Base-by-base conservation (phyloP, 2,113 vertebrate genomes). In the Caracal caracal region DNA sequence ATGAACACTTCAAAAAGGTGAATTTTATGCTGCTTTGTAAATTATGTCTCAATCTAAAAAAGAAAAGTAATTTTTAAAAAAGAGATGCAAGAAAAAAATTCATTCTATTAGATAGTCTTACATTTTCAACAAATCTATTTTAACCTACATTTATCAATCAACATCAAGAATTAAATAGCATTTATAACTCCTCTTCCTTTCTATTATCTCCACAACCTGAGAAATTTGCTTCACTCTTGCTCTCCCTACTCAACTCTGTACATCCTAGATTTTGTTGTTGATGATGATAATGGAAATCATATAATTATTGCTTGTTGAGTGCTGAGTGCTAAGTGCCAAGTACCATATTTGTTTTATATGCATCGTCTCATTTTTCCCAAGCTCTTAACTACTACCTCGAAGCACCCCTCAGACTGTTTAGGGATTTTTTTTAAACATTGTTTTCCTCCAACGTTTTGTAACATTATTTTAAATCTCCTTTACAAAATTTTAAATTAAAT, bases 401-500 rank as follows among this genome's bases (percentile, higher is more conserved):
- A 88, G 61, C 65, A 61, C 47, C n/a, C 51, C 9, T 90, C 51
- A 49, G 30, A 70, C 20, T 56, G n/a, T 76, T 94, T 12, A 75
- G n/a, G 26, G 33, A 51, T 20, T 80, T 94, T 37, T 13, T 13
- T n/a, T 33, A 28, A 88, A 40, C 15, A 80, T 15, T 53, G 1
- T 73, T 37, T 94, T 73, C 78, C 92, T 59, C 19, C 20, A 22
- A 24, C 8, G 20, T 59, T 59, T 59, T 22, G 8, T 22, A 59
- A 59, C 20, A 59, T 59, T 59, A 83, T 94, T 84, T 89, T 56
- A 73, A 95, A 30, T 17, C 37, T 80, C n/a, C 66, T 75, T 81
- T 53, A 88, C 65, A 73, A 19, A 75, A 49, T n/a, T 90, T 90
- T 56, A 86, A 87, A n/a, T 92, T 79, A 93, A 90, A 59, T 40